A percentile compares a stretch with the other conserved stretches of the same genome.
These are phyloP conservation scores for Calycopis cecrops DNA, from an alignment of 1,140 invertebrate species.

Conservation along the genomic window DNA sequence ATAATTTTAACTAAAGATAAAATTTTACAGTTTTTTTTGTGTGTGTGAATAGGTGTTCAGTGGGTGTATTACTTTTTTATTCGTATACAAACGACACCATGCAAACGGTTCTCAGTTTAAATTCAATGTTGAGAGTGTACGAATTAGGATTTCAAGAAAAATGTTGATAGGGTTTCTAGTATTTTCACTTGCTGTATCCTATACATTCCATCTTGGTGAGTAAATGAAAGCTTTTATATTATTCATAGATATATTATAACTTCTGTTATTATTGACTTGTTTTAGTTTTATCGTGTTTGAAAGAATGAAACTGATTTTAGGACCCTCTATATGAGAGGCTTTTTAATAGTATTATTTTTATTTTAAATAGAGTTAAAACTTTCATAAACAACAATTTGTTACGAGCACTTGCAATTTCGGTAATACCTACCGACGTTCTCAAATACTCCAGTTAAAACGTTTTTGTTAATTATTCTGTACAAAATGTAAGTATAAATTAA, in stretches of 20 bases:
- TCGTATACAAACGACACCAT: conserved; percentile 47
- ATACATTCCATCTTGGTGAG: conserved; percentile 50
- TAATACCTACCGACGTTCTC: no score
- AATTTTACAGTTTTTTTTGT: conserved; percentile 44
- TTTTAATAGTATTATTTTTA: background rate
- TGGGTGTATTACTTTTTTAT: conserved; percentile 34
- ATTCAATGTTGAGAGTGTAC: conserved; percentile 46
- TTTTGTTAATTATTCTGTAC: no score
- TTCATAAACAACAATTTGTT: no score
- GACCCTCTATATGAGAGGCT: no score
- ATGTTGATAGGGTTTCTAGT: conserved; percentile 60
- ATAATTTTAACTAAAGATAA: conserved; percentile 34
- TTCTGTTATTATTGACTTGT: background rate
- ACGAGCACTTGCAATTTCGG: no score
- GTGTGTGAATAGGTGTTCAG: conserved; percentile 36
- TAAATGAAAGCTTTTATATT: conserved; percentile 17
- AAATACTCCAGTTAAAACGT: no score
- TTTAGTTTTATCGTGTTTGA: background rate
- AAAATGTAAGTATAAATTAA: no score
- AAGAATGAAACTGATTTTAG: no score
- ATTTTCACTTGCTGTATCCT: conserved; percentile 43
- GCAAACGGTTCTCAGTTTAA: conserved; percentile 57
- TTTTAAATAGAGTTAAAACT: background rate
- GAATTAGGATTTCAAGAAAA: conserved; percentile 54
- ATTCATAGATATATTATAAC: background rate